Base-by-base conservation (phyloP, 2,888 invertebrate species). In the Ptilodon capucinus region DNA sequence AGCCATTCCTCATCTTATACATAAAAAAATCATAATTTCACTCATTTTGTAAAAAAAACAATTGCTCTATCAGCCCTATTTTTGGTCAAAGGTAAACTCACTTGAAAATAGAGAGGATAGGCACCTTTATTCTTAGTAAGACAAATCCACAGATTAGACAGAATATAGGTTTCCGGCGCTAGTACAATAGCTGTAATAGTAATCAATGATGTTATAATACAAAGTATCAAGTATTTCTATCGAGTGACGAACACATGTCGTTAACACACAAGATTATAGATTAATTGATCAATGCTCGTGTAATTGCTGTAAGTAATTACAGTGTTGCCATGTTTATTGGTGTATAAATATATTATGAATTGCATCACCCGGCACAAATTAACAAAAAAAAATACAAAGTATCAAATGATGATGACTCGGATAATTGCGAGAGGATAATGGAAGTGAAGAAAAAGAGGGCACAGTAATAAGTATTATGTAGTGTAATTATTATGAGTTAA, bases 321-420 rank as follows among this genome's bases (percentile, higher is more conserved):
- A 35, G 16, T 16, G 11, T 19, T 34, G 34, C 19, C 32, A 32
- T 42, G 28, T 42, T 42, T 42, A 35, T 32, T 30, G 28, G 16
- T 40, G 25, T 23, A 43, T 36, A 16, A 38, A 44, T 44, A 38
- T 44, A 21, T 39, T 39, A 21, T 21, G 39, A 48, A 54, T 16
- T 42, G 50, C 42, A 48, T 39, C 39, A 39, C 39, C 13, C 13
- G 39, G 52, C 34, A 17, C 40, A 52, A 50, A 51, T 53, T 45
- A 60, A 61, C 39, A 47, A 60, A 64, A 47, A 60, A 64, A 60
- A 64, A 47, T 47, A 40, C 43, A 48, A 51, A 51, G 47, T 44
- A 51, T 46, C 49, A 60, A 64, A 61, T 54, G 51, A 60, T 54
- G 51, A 62, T 62, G 65, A 64, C 65, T 54, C 51, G 54, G 46